Conservation (phyloP, 2,888 invertebrate species). For the Hipparchia sbordonii region DNA sequence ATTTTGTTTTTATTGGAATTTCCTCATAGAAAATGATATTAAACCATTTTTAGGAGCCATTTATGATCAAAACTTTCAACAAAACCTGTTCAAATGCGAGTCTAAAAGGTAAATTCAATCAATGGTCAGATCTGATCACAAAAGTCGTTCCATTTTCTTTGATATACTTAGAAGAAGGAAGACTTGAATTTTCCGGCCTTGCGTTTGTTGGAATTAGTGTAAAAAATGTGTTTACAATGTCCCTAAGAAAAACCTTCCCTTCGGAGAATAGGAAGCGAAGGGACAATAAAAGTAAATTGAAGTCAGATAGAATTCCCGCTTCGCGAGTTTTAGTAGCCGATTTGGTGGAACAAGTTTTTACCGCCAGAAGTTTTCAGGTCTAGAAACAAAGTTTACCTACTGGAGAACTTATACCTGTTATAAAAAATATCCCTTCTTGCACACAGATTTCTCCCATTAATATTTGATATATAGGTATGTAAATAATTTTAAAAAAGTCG, state of each 20-base stretch:
- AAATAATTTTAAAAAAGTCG: no score
- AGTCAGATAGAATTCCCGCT: conserved; percentile 81
- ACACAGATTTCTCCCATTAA: neutral
- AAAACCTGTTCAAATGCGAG: neutral
- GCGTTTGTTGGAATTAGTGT: conserved; percentile 52
- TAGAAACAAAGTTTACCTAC: conserved; percentile 2
- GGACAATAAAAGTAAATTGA: conserved; percentile 82
- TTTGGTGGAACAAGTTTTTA: conserved; percentile 80
- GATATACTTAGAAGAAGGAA: conserved; percentile 49
- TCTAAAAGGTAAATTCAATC: conserved; percentile 17
- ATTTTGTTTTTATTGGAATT: no score
- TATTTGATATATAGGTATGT: no score
- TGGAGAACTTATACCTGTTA: neutral
- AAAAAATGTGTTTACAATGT: conserved; percentile 69
- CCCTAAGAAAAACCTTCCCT: conserved; percentile 63
- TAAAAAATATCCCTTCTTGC: neutral
- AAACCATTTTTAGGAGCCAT: neutral
- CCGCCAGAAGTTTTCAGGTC: conserved; percentile 69
- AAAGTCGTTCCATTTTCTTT: conserved; percentile 51
- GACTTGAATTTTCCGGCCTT: conserved; percentile 16
- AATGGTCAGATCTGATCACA: conserved; percentile 28
- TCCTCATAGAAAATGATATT: neutral
- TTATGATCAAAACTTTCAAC: neutral
- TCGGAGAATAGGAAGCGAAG: conserved; percentile 63
- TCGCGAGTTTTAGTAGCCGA: conserved; percentile 80